Conservation (phyloP, 1,140 invertebrate species). For the Saccostrea echinata region DNA sequence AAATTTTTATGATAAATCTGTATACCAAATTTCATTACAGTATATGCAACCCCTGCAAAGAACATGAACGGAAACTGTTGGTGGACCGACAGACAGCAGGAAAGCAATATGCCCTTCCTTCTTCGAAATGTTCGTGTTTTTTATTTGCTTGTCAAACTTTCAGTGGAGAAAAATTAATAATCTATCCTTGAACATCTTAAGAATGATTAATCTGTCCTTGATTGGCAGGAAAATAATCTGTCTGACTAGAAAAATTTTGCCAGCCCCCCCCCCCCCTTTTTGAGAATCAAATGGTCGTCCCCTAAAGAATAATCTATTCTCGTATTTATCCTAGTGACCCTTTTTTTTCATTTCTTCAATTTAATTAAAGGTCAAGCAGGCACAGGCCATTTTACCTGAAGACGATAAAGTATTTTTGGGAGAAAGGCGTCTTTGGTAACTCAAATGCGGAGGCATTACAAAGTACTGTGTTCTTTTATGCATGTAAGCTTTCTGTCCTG, state of each 20-base stretch:
- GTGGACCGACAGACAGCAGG: no score
- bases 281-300: neutral
- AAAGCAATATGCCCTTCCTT: no score
- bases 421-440: conserved; percentile 18
- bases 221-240: neutral
- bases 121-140: no score
- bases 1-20: no score
- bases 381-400: conserved; percentile 19
- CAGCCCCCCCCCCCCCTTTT: neutral
- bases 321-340: no score
- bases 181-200: no score
- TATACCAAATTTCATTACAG: no score
- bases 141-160: no score
- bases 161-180: no score
- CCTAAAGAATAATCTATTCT: neutral
- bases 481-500: conserved; percentile 43
- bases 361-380: neutral
- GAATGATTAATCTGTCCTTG: neutral
- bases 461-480: conserved; percentile 45
- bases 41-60: no score
- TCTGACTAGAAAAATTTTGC: no score
- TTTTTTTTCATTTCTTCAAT: neutral
- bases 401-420: conserved; percentile 37
- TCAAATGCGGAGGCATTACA: neutral
- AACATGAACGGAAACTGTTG: no score